Percentiles rank a stretch among this genome's conserved stretches.
Evolutionary conservation across 2,888 invertebrate genomes (phyloP).

Genomic region (Agapostemon virescens): DNA sequence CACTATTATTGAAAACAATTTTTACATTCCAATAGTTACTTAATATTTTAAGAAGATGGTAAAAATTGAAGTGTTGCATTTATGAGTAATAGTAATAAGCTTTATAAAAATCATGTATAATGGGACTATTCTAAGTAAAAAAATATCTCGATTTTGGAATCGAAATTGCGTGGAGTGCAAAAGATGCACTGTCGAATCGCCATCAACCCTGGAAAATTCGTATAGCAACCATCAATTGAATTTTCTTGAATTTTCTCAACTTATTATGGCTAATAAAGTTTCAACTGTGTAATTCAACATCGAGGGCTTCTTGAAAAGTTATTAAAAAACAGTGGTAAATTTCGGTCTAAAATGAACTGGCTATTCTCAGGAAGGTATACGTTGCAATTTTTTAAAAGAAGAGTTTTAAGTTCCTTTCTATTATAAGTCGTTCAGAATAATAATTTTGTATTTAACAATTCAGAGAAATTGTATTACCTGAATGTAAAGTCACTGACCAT

Average conservation of each 20-base stretch:
- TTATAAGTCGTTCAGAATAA: neutral
- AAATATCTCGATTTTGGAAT: too few relatives aligned
- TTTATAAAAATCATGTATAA: too few relatives aligned
- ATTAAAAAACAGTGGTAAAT: neutral
- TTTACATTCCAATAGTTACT: too few relatives aligned
- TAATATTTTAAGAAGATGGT: too few relatives aligned
- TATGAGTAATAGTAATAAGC: too few relatives aligned
- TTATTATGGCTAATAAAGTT: neutral
- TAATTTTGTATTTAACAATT: neutral
- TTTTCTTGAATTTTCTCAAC: conserved; percentile 47
- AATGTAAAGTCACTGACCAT: too few relatives aligned
- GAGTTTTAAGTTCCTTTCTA: neutral
- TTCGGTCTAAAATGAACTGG: too few relatives aligned
- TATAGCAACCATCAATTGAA: conserved; percentile 40
- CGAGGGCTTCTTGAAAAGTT: neutral
- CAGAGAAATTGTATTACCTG: too few relatives aligned
- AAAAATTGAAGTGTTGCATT: too few relatives aligned
- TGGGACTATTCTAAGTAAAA: too few relatives aligned
- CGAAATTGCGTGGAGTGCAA: too few relatives aligned
- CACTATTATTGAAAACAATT: too few relatives aligned
- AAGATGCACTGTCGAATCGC: conserved; percentile 47
- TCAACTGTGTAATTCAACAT: neutral
- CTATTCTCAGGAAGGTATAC: neutral
- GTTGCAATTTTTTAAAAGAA: neutral
- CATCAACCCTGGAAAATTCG: conserved; percentile 43